Evolutionary conservation across 2,113 vertebrate species (phyloP).

Genomic region (Coptodon rendalli): DNA sequence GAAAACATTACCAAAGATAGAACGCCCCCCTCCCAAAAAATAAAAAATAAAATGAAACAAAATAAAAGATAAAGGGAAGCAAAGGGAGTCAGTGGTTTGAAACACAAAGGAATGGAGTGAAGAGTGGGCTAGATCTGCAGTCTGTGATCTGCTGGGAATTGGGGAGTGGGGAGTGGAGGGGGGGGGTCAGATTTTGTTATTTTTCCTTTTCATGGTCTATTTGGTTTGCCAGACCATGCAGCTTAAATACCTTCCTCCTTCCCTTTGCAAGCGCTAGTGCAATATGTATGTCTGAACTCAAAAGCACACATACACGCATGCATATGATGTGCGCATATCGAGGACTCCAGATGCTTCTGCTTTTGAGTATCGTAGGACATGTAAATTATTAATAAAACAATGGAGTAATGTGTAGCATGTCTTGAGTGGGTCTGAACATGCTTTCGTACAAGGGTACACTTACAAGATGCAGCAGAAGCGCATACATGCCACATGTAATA

Average conservation of each 20-base stretch:
- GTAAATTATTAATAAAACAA: slow-evolving; percentile 33
- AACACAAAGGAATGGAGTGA: slow-evolving; percentile 42
- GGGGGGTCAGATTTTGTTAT: slow-evolving; percentile 44
- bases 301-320: background rate
- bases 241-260: slow-evolving; percentile 33
- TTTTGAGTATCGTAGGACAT: background rate
- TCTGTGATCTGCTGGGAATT: slow-evolving; percentile 34
- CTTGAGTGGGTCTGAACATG: slow-evolving; percentile 24
- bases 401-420: background rate
- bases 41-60: background rate
- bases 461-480: background rate
- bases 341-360: background rate
- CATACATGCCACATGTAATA: background rate
- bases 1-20: slow-evolving; percentile 19
- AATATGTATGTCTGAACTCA: slow-evolving; percentile 6
- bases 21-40: background rate
- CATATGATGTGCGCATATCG: background rate
- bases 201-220: slow-evolving; percentile 64
- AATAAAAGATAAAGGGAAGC: slow-evolving; percentile 32
- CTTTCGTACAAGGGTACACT: background rate
- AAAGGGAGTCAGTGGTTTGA: slow-evolving; percentile 38
- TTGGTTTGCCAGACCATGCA: slow-evolving; percentile 54
- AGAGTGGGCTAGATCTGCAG: slow-evolving; percentile 20
- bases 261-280: background rate
- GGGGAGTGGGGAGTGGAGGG: background rate